Evolutionary conservation across 2,888 invertebrate species (phyloP), one percentile per base, ranked within the genome.

Genomic region (Mesorhabditis belari): DNA sequence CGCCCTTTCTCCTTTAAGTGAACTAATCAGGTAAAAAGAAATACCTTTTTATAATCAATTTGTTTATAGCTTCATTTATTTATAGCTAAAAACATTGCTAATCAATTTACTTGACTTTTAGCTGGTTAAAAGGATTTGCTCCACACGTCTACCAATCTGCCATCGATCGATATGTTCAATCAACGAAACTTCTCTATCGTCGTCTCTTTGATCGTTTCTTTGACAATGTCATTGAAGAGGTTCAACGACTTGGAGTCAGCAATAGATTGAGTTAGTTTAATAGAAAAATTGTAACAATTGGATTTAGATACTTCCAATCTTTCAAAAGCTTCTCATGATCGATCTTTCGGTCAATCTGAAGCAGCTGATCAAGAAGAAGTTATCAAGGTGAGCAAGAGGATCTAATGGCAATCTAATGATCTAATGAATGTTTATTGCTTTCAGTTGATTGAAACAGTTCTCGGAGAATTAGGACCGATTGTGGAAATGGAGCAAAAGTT

Each of bases 401-500:
- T 24, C 2, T 3, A 23, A 27, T 21, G 0, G n/a, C 9, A 12
- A 49, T 49, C n/a, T 44, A 3, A 6, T 9, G 69, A 5, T 69
- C 21, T 23, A 44, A 17, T 44, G 6, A 2, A 44, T 44, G 2
- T 44, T 6, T 6, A 44, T 17, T 2, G 44, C 44, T 49, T 64
- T 35, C 66, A 88, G 64, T 85, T 90, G 57, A 84, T 92, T 62
- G 91, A 92, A 81, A 87, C 89, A 82, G 90, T 93, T 58, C 85
- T 98, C 62, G 89, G 89, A 19, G 89, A 92, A 80, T 85, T 95
- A 67, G 92, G 93, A 81, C 90, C 90, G 3, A 88, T 92, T 60
- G 93, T 94, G 81, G 86, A 93, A 69, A 89, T 90, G 25, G 96
- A 96, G 82, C 94, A 95, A 83, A 89, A 91, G 72, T 96, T 96